Base-by-base conservation (phyloP, 1,140 invertebrate genomes). In the Kradibia gibbosae region DNA sequence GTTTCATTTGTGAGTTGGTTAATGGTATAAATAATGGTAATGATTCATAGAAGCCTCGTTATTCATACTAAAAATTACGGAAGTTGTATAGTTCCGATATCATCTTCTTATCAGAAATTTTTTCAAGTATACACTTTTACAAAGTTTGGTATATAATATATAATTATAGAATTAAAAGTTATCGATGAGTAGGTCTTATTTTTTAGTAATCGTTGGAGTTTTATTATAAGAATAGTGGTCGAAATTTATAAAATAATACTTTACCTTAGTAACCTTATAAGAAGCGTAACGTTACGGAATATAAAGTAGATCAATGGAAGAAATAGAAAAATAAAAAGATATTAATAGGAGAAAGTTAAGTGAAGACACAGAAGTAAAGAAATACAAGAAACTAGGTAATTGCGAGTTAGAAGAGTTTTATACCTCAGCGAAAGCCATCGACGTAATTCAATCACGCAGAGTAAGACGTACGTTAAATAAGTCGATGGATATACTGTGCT, bases 371-470 rank as follows among this genome's bases (percentile, higher is more conserved):
- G 62, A 39, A 39, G 34, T n/a, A n/a, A n/a, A n/a, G n/a, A n/a
- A 67, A 67, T n/a, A 67, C 20, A n/a, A 1, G 13, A 67, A 67
- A 67, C n/a, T 67, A 67, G 34, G n/a, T 67, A 67, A 67, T 67
- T 22, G 2, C 3, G 15, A 10, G 34, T 0, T 39, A 7, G 17
- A n/a, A 39, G 28, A 36, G 22, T 20, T 65, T 34, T 36, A 36
- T 65, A 65, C 62, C 15, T 20, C 1, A 36, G 11, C 13, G 34
- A 20, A 67, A 1, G 3, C 34, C 20, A 20, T 65, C 34, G 17
- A 4, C 20, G 20, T 39, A 67, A 67, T 67, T 67, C 13, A 39
- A 67, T 67, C 34, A 39, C 3, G 34, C 20, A n/a, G 5, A 10
- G 31, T 65, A 65, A 39, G 34, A 65, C 36, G 20, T 22, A 36